Evolutionary conservation across 2,113 vertebrate species (phyloP), one percentile per base, ranked within the genome.

Genomic region (Plecturocebus donacophilus): DNA sequence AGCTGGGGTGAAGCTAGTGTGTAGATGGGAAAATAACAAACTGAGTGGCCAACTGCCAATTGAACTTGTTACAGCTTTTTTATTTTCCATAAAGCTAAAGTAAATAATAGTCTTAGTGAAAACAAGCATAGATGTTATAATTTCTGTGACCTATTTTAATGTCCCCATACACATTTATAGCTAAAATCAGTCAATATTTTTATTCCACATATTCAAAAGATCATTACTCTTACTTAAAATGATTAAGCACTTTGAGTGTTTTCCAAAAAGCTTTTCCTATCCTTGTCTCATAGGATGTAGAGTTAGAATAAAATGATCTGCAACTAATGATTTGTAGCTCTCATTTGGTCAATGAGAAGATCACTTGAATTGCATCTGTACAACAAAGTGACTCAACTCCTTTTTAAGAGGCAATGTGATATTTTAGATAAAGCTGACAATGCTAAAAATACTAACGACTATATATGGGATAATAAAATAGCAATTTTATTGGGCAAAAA

Each of bases 381-480:
- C 17, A 94, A 45, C 1, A 79, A 45, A 95, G 35, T 42, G 27
- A 81, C 1, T 68, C 58, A 45, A n/a, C 19, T 75, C n/a, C 61
- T 97, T 84, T 77, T 45, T 17, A 54, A 96, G 76, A 98, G 42
- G 86, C 42, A 93, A 27, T 52, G 30, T 96, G 20, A 21, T 76
- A n/a, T 93, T 97, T 95, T 49, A 94, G 96, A 79, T 91, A 91
- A 32, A 83, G 58, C 86, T 87, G 83, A 90, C 58, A 75, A 32
- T 38, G 79, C 54, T 86, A 85, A 88, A 88, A 83, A 58, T 80
- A 77, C 54, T 89, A 49, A 38, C 23, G 52, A 54, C 93, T 83
- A 96, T 79, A 96, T 91, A 95, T 84, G 42, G 73, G 77, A 64
- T 89, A 95, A 89, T 95, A 95, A 93, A 96, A 94, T 93, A 88